Evolutionary conservation across 1,140 invertebrate genomes (phyloP).

Genomic region (Onthophagus taurus): DNA sequence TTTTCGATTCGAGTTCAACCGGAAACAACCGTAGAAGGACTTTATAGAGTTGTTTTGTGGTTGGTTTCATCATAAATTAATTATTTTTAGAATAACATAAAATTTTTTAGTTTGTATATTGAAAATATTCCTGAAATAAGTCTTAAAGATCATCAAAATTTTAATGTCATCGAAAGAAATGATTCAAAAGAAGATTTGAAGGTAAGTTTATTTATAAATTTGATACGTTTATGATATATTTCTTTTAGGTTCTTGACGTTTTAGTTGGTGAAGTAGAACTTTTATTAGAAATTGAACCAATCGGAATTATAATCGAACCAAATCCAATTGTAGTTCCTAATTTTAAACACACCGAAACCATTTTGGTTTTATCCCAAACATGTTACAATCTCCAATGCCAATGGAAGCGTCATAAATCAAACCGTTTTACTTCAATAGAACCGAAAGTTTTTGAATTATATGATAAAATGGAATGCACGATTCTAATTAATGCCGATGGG

Average conservation of each 20-base stretch:
- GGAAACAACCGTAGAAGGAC: constrained; percentile 7
- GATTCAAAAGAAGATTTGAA: background rate
- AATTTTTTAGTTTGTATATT: constrained; percentile 19
- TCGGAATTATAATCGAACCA: constrained; percentile 4
- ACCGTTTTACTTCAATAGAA: background rate
- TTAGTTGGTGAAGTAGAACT: constrained; percentile 8
- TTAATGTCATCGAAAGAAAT: constrained; percentile 9
- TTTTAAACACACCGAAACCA: background rate
- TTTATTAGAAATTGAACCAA: constrained; percentile 6
- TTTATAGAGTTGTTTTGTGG: constrained; percentile 19
- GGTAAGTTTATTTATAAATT: constrained; percentile 9
- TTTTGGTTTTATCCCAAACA: background rate
- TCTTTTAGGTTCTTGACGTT: constrained; percentile 8
- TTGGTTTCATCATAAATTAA: constrained; percentile 5
- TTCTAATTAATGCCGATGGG: background rate
- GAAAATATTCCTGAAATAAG: constrained; percentile 19
- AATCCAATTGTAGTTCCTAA: constrained; percentile 5
- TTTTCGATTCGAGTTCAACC: constrained; percentile 13
- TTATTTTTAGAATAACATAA: no score
- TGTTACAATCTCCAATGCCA: background rate
- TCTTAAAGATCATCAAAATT: constrained; percentile 16
- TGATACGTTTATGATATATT: background rate
- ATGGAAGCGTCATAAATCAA: background rate
- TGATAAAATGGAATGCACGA: background rate
- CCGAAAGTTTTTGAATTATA: background rate